These are phyloP conservation scores for Nicator chloris DNA, from an alignment of 2,113 vertebrate genomes.

Conservation along the genomic window DNA sequence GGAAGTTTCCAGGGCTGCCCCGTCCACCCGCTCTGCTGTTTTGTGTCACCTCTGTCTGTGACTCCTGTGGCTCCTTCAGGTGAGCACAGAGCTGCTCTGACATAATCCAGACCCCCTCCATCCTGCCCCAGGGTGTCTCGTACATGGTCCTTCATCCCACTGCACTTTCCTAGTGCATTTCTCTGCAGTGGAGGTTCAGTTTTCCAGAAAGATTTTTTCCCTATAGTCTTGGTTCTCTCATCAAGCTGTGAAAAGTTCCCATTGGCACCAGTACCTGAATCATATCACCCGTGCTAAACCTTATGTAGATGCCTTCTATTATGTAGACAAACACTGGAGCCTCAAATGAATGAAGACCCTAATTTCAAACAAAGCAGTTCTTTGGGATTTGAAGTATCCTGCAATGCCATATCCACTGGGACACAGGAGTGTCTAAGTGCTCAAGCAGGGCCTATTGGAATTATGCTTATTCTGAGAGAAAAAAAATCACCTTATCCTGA, in stretches of 20 bases:
- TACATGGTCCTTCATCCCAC: rapidly evolving
- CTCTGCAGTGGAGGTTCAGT: not conserved
- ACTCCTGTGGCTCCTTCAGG: not conserved
- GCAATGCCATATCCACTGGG: not conserved
- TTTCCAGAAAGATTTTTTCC: not conserved
- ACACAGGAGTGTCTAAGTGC: not conserved
- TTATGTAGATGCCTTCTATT: not conserved
- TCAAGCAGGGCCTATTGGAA: not conserved
- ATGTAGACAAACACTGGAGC: not conserved
- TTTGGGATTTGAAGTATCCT: not conserved
- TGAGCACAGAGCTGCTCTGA: not conserved
- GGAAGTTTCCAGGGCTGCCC: not conserved
- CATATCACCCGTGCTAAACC: not conserved
- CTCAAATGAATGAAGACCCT: not conserved
- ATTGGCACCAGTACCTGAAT: not conserved
- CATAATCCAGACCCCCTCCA: not conserved
- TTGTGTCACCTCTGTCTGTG: not conserved
- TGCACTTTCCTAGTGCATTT: not conserved
- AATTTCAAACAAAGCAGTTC: not conserved
- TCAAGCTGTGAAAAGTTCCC: not conserved
- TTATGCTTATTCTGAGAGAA: not conserved
- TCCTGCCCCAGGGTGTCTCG: not conserved
- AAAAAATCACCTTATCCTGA: not conserved
- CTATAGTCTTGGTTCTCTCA: not conserved
- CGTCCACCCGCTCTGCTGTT: not conserved